Percentiles rank a stretch among this genome's conserved stretches.
Evolutionary conservation across 2,113 vertebrate species (phyloP).

Genomic region (Rattus norvegicus): DNA sequence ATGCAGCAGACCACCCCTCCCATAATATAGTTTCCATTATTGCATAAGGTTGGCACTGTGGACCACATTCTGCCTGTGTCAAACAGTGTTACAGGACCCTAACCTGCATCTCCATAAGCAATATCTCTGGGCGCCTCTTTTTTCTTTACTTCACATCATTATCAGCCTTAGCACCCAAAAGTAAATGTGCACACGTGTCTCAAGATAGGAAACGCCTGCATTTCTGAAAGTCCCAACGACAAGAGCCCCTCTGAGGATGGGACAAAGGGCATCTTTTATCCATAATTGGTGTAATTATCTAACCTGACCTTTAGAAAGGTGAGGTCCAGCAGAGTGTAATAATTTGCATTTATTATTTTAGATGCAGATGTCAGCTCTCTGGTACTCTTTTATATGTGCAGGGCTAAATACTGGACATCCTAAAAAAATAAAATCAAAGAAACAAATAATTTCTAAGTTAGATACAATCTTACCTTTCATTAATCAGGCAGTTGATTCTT

Average conservation of each 20-base stretch:
- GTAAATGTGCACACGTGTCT: background rate
- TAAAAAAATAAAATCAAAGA: background rate
- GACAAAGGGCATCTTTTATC: background rate
- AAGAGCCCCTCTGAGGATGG: background rate
- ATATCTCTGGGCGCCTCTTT: background rate
- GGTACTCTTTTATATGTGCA: background rate
- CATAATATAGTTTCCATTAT: background rate
- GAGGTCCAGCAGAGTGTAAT: background rate
- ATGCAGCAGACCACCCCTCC: rapidly evolving
- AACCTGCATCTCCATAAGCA: background rate
- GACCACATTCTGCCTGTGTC: slow-evolving; percentile 19
- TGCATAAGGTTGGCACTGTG: slow-evolving; percentile 34
- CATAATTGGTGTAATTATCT: slow-evolving; percentile 16
- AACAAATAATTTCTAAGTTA: slow-evolving; percentile 21
- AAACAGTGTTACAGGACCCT: background rate
- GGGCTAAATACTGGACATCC: background rate
- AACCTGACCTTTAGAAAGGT: background rate
- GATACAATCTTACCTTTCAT: background rate
- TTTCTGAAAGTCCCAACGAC: background rate
- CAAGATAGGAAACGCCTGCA: background rate
- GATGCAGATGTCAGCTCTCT: slow-evolving; percentile 40
- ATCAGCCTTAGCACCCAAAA: slow-evolving; percentile 4
- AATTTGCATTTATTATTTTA: slow-evolving; percentile 60
- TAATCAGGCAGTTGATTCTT: slow-evolving; percentile 13
- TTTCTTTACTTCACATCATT: background rate